These are phyloP conservation scores for Margaritifera margaritifera DNA, from an alignment of 2,888 invertebrate species.

Conservation along the genomic window DNA sequence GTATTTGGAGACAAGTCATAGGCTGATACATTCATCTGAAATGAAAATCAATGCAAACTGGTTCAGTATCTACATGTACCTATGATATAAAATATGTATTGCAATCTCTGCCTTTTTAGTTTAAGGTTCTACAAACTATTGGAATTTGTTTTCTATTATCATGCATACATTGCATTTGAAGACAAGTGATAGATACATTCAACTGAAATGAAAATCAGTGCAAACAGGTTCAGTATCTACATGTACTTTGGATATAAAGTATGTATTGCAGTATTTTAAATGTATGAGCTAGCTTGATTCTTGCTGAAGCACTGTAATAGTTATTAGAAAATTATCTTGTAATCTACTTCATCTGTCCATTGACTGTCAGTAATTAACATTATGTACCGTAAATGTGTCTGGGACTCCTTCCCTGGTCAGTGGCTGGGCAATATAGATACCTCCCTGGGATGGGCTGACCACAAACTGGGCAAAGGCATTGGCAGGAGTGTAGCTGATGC, in stretches of 20 bases:
- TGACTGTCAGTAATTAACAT: not conserved
- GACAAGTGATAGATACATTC: constrained; percentile 29
- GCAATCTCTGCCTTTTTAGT: not conserved
- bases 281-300: too few species aligned
- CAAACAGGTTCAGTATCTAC: not conserved
- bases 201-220: constrained; percentile 39
- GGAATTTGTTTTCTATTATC: too few species aligned
- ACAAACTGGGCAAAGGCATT: constrained; percentile 48
- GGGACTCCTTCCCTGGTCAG: constrained; percentile 50
- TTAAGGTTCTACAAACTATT: too few species aligned
- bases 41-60: constrained; percentile 7
- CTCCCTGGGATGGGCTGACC: constrained; percentile 47
- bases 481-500: constrained; percentile 30
- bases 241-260: not conserved
- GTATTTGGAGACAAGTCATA: constrained; percentile 42
- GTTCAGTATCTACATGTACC: not conserved
- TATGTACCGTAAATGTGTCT: constrained; percentile 30
- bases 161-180: too few species aligned
- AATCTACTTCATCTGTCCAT: not conserved
- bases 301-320: constrained; percentile 6
- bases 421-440: constrained; percentile 50
- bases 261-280: not conserved
- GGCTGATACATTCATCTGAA: constrained; percentile 51
- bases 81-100: not conserved
- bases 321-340: not conserved